Evolutionary conservation across 2,888 invertebrate genomes (phyloP).

Genomic region (Microctonus hyperodae): DNA sequence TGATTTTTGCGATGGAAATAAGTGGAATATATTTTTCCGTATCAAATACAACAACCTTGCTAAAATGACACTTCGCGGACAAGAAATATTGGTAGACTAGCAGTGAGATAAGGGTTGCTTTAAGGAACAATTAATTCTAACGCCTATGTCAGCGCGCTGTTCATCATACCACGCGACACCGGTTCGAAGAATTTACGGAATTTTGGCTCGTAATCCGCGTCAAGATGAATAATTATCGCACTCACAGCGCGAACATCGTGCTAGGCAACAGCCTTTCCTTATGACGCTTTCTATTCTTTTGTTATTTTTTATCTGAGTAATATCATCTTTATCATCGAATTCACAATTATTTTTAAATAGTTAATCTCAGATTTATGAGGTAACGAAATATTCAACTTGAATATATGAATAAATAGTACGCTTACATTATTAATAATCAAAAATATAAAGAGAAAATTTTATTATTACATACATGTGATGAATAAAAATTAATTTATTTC

Average conservation of each 20-base stretch:
- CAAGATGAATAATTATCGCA: conserved; percentile 38
- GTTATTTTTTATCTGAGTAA: conserved; percentile 5
- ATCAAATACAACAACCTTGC: not conserved
- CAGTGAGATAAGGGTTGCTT: conserved; percentile 5
- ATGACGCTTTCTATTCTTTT: conserved; percentile 1
- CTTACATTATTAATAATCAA: not conserved
- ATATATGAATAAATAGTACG: not conserved
- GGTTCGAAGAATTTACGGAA: conserved; percentile 42
- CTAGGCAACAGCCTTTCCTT: conserved; percentile 20
- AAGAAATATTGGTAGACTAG: conserved; percentile 22
- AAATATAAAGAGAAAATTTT: not conserved
- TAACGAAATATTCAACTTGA: not conserved
- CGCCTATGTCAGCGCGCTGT: conserved; percentile 28
- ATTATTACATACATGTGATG: no score
- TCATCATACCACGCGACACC: conserved; percentile 34
- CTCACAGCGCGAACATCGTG: not conserved
- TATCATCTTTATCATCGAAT: not conserved
- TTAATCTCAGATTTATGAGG: not conserved
- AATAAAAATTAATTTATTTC: no score
- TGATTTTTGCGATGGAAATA: no score
- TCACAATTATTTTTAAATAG: not conserved
- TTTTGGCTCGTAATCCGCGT: conserved; percentile 40
- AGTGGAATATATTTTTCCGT: not conserved
- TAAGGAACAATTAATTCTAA: conserved; percentile 31
- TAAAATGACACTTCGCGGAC: conserved; percentile 8